Evolutionary conservation across 2,113 vertebrate genomes (phyloP).

Genomic region (Cairina moschata): DNA sequence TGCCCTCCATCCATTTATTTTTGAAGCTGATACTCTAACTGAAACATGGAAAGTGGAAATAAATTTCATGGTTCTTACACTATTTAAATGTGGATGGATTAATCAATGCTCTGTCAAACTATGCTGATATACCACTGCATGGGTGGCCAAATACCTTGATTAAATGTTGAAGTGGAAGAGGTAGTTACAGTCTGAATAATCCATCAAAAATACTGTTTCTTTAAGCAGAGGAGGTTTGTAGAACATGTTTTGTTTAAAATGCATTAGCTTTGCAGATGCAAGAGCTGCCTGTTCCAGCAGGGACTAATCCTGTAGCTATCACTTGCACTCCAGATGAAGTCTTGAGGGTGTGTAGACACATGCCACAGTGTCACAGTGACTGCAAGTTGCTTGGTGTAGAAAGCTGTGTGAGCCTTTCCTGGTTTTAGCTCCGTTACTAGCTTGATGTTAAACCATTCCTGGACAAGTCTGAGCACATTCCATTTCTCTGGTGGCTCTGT

Average conservation of each 20-base stretch:
- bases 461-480: rapidly evolving
- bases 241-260: rapidly evolving
- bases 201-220: rapidly evolving
- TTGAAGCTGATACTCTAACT: not conserved
- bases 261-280: rapidly evolving
- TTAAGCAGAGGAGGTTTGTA: not conserved
- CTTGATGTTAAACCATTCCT: not conserved
- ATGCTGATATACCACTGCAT: rapidly evolving
- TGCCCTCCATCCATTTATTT: not conserved
- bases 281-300: not conserved
- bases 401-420: not conserved
- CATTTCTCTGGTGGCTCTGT: rapidly evolving
- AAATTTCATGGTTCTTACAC: not conserved
- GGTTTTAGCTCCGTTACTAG: too few relatives aligned
- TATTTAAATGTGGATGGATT: not conserved
- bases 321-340: rapidly evolving
- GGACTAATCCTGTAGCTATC: not conserved
- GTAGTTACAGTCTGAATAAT: not conserved
- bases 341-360: rapidly evolving
- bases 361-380: rapidly evolving
- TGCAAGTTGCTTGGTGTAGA: rapidly evolving
- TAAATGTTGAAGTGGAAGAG: not conserved
- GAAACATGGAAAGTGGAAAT: constrained; percentile 29
- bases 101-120: rapidly evolving
- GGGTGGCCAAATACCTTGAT: too few relatives aligned